Evolutionary conservation across 2,113 vertebrate species (phyloP).

Genomic region (Phylloscopus whistleri): DNA sequence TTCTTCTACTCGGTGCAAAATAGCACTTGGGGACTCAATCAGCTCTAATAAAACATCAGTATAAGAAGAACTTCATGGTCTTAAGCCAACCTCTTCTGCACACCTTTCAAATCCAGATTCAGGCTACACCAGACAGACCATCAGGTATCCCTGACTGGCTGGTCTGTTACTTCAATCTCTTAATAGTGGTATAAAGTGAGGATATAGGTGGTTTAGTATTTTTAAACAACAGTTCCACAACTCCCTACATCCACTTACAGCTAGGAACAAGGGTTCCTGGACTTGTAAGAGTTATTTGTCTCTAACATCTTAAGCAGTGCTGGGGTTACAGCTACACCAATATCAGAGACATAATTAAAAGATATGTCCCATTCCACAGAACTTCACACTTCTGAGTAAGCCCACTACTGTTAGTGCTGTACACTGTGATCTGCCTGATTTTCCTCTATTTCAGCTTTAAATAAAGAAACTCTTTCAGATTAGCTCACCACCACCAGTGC

Average conservation of each 20-base stretch:
- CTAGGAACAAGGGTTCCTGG: background rate
- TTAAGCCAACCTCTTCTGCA: background rate
- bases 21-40: background rate
- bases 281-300: background rate
- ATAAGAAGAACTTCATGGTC: background rate
- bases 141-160: background rate
- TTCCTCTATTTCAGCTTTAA: background rate
- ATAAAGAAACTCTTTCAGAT: background rate
- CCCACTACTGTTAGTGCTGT: background rate
- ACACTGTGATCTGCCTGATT: background rate
- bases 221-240: background rate
- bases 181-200: background rate
- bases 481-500: background rate
- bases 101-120: background rate
- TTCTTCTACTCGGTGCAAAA: background rate
- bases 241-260: background rate
- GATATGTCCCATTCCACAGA: background rate
- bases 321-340: background rate
- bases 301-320: background rate
- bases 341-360: background rate
- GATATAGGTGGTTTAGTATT: background rate
- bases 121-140: background rate
- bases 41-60: background rate
- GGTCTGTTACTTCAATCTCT: background rate
- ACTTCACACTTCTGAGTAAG: background rate